A percentile compares a stretch with the other conserved stretches of the same genome.
These are phyloP conservation scores for Vespertilio murinus DNA, from an alignment of 2,797 vertebrate genomes.

Conservation along the genomic window DNA sequence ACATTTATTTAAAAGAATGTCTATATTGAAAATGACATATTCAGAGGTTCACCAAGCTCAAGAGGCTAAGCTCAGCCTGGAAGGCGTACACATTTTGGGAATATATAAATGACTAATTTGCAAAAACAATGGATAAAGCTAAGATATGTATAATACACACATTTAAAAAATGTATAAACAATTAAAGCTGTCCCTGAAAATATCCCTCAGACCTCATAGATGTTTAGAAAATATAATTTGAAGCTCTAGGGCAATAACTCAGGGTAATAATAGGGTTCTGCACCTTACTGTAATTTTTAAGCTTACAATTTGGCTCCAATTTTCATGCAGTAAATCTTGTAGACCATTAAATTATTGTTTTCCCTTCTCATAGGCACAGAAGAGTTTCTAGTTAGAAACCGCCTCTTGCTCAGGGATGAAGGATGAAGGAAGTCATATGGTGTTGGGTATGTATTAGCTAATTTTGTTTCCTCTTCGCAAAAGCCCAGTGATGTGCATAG, in stretches of 20 bases:
- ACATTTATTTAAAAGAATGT: constrained; percentile 71
- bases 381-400: constrained; percentile 38
- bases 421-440: not conserved
- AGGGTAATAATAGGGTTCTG: constrained; percentile 56
- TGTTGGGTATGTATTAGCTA: not conserved
- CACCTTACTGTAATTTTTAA: constrained; percentile 65
- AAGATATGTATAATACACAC: not conserved
- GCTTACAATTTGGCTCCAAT: constrained; percentile 58
- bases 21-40: constrained; percentile 59
- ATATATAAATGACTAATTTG: constrained; percentile 54
- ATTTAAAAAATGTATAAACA: constrained; percentile 47
- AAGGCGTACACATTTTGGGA: constrained; percentile 36
- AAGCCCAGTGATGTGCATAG: not conserved
- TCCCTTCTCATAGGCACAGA: not conserved
- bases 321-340: constrained; percentile 64
- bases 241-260: constrained; percentile 33
- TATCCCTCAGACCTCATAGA: not conserved
- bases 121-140: not conserved
- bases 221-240: constrained; percentile 59
- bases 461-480: not conserved
- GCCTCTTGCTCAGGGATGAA: not conserved
- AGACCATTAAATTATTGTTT: constrained; percentile 59
- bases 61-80: constrained; percentile 42
- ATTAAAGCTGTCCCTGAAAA: not conserved
- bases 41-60: constrained; percentile 65